A percentile compares a stretch with the other conserved stretches of the same genome.
Conservation (phyloP, 2,113 vertebrate genomes). For the Xenopus tropicalis region UCB_Xtro_10.0 CM004445.2:67084501-67085000, state of each 20-base stretch:
- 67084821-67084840: slow-evolving; percentile 41
- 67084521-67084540: too few relatives aligned
- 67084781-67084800: slow-evolving; percentile 34
- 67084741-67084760: slow-evolving; percentile 54
- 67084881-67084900: slow-evolving; percentile 69
- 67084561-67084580: too few relatives aligned
- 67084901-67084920: slow-evolving; percentile 63
- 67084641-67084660: slow-evolving; percentile 59
- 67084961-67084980: slow-evolving; percentile 73
- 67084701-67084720: slow-evolving; percentile 64
- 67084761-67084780: slow-evolving; percentile 47
- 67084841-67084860: slow-evolving; percentile 45
- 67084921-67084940: slow-evolving; percentile 63
- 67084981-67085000: slow-evolving; percentile 75
- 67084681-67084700: slow-evolving; percentile 59
- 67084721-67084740: slow-evolving; percentile 66
- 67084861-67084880: slow-evolving; percentile 53
- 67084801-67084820: slow-evolving; percentile 46
- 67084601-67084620: too few relatives aligned
- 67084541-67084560: too few relatives aligned
- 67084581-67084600: too few relatives aligned
- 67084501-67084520: too few relatives aligned
- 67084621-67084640: slow-evolving; percentile 31
- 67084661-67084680: slow-evolving; percentile 53
- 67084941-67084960: slow-evolving; percentile 67